Percentiles rank a stretch among this genome's conserved stretches.
phyloP scores from a whole-genome alignment of 2,888 invertebrate genomes.

The Hedychridium roseum region DNA sequence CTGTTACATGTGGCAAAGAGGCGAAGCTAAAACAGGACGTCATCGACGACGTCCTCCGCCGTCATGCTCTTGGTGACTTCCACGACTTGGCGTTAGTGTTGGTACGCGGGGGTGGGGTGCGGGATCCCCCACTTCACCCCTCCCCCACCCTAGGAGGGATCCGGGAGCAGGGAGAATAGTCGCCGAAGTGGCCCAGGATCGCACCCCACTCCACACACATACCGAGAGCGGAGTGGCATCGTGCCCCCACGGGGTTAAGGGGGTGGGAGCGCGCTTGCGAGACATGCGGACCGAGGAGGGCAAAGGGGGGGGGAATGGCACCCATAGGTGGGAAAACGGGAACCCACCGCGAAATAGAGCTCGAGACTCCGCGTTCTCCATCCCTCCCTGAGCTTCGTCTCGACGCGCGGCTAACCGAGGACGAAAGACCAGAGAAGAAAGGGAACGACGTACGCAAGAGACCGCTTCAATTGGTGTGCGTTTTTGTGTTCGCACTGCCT shows the following conservation, averaged over 20 bases:
- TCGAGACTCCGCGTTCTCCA: conserved; percentile 23
- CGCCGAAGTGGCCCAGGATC: conserved; percentile 52
- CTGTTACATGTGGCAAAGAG: conserved; percentile 3
- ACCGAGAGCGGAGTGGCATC: conserved; percentile 34
- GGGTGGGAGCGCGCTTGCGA: conserved; percentile 39
- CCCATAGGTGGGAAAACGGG: conserved; percentile 54
- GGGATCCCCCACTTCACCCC: conserved; percentile 46
- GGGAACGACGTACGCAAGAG: too few relatives aligned
- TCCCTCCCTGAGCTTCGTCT: conserved; percentile 18
- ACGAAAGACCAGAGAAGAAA: neutral
- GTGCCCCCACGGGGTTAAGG: conserved; percentile 47
- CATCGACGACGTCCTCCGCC: conserved; percentile 15
- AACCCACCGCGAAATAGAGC: conserved; percentile 50
- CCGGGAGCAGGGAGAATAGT: conserved; percentile 48
- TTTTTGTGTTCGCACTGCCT: conserved; percentile 14
- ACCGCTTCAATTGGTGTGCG: neutral
- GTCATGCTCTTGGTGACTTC: conserved; percentile 17
- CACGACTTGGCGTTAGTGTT: conserved; percentile 7
- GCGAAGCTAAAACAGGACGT: neutral
- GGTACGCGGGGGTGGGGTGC: conserved; percentile 29
- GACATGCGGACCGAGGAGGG: conserved; percentile 37
- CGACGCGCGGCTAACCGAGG: too few relatives aligned
- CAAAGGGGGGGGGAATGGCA: conserved; percentile 33
- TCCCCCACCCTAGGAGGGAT: conserved; percentile 43
- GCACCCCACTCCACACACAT: conserved; percentile 47